Evolutionary conservation across 2,888 invertebrate species (phyloP), one percentile per base, ranked within the genome.

Genomic region (Nemapogon koenigi): DNA sequence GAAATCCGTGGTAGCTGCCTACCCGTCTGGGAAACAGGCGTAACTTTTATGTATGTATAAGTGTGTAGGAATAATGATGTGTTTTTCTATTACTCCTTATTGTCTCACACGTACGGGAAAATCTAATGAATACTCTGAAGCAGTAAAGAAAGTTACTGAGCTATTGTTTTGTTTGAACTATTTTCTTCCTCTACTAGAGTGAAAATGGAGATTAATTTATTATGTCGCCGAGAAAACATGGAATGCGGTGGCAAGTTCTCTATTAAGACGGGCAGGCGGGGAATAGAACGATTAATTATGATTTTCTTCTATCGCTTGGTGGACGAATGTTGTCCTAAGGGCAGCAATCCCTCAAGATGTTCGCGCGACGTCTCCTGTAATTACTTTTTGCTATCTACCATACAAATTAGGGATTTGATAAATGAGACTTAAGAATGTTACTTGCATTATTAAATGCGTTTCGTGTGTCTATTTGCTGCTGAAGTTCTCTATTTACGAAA

Each of bases 131-230:
- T n/a, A n/a, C n/a, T n/a, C n/a, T n/a, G 38, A 42, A 49, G 49
- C 47, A 49, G 47, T 11, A 22, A n/a, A 28, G 35, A 51, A 62
- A 66, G 62, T 59, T 57, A 57, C 53, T 49, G 28, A 14, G 16
- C 52, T 53, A 60, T 69, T 69, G 63, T 68, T 63, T 68, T 62
- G 56, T 62, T 63, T 59, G 37, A 6, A 38, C 19, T 8, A 25
- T 43, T 48, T 49, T 49, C 46, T 48, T 47, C 18, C 38, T 39
- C 38, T 49, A 35, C 35, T 42, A 40, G 49, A 56, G 52, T 51
- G 58, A 53, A 63, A 67, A 76, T 72, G 56, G 72, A 73, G 73
- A 76, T 73, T 75, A 73, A 76, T 76, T 72, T 76, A 71, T 71
- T 73, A 70, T 65, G 61, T 65, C 60, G 49, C 62, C 55, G 59